phyloP scores from a whole-genome alignment of 2,888 invertebrate species.

The Cataglyphis altisquamis region DNA sequence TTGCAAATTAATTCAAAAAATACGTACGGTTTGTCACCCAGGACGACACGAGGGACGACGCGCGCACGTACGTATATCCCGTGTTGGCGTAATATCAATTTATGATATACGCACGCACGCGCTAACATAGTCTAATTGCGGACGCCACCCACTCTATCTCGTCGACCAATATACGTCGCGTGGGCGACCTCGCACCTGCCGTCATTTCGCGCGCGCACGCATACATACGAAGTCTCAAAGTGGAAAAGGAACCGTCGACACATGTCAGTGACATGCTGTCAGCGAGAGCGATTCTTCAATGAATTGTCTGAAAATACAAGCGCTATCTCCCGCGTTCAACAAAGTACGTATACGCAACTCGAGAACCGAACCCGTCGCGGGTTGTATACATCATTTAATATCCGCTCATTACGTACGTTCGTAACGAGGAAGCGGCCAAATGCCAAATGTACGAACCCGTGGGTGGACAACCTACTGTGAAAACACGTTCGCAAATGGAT shows the following conservation, averaged over 20 bases:
- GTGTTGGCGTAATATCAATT: slow-evolving; percentile 51
- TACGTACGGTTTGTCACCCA: slow-evolving; percentile 43
- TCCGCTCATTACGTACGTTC: background rate
- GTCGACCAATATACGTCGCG: slow-evolving; percentile 71
- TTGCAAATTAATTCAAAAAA: slow-evolving; percentile 49
- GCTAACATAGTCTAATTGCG: slow-evolving; percentile 73
- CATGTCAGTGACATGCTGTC: slow-evolving; percentile 26
- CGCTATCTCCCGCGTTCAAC: background rate
- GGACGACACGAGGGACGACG: background rate
- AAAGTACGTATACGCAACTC: background rate
- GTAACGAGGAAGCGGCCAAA: slow-evolving; percentile 40
- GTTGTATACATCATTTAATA: slow-evolving; percentile 20
- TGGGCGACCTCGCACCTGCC: slow-evolving; percentile 70
- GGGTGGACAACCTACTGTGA: background rate
- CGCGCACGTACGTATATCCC: background rate
- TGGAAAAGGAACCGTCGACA: slow-evolving; percentile 40
- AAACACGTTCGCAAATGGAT: slow-evolving; percentile 21
- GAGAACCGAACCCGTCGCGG: slow-evolving; percentile 19
- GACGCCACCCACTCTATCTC: slow-evolving; percentile 73
- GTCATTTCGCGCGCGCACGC: background rate
- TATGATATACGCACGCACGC: slow-evolving; percentile 41
- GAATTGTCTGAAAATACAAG: slow-evolving; percentile 54
- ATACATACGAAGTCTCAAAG: background rate
- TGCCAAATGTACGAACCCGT: slow-evolving; percentile 30
- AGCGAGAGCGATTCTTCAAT: slow-evolving; percentile 47